Percentiles rank a stretch among this genome's conserved stretches.
Evolutionary conservation across 2,797 vertebrate genomes (phyloP).

Genomic region (Trachurus trachurus): DNA sequence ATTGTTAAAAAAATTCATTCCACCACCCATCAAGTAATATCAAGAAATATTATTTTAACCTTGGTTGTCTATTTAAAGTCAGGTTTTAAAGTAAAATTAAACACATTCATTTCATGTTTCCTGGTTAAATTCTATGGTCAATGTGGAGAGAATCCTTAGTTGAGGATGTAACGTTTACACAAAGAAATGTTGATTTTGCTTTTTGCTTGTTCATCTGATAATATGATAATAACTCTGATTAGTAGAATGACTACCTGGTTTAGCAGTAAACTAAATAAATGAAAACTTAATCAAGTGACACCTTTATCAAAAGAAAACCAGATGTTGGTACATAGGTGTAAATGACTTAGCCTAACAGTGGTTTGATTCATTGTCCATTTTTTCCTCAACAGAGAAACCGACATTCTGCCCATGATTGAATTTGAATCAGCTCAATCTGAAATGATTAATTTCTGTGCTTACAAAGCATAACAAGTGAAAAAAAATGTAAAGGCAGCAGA

Average conservation of each 20-base stretch:
- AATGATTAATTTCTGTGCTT: conserved; percentile 44
- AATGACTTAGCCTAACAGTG: conserved; percentile 30
- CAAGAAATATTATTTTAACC: neutral
- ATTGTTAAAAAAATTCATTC: neutral
- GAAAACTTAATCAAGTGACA: neutral
- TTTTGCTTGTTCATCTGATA: neutral
- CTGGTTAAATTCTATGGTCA: neutral
- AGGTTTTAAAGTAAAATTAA: neutral
- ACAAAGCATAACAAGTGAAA: conserved; percentile 28
- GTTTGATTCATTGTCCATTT: conserved; percentile 25
- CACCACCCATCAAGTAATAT: neutral
- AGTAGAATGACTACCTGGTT: neutral
- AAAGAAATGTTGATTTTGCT: neutral
- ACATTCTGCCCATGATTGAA: conserved; percentile 55
- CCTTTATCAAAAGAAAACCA: conserved; percentile 10
- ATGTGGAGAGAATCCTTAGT: neutral
- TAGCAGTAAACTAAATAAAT: too few species aligned
- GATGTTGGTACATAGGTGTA: conserved; percentile 4
- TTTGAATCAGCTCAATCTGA: conserved; percentile 50
- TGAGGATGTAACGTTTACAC: neutral
- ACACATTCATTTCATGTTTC: neutral
- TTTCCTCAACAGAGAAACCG: conserved; percentile 42
- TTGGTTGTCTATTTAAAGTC: neutral
- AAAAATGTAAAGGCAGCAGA: conserved; percentile 50
- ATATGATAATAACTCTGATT: neutral